Conservation (phyloP, 30 jellyfish, hydroid and myxozoan species). For the Turritopsis dohrnii region DNA sequence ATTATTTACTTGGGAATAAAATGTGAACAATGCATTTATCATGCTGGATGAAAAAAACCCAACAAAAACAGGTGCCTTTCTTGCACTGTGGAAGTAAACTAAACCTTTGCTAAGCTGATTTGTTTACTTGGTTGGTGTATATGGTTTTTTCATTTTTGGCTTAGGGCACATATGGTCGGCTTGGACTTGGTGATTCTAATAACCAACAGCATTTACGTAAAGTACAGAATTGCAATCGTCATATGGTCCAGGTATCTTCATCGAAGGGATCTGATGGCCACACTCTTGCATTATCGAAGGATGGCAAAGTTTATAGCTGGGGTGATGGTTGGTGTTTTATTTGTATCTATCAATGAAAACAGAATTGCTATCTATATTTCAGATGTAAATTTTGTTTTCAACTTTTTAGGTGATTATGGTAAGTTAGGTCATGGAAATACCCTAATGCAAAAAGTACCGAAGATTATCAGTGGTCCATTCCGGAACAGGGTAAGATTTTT, state of each 20-base stretch:
- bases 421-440: constrained; percentile 95
- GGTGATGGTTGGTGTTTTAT: constrained; percentile 78
- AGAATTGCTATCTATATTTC: neutral
- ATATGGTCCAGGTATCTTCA: constrained; percentile 66
- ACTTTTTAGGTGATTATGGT: constrained; percentile 83
- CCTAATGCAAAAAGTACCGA: constrained; percentile 83
- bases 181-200: constrained; percentile 89
- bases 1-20: too few species aligned
- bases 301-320: constrained; percentile 93
- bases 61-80: neutral
- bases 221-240: constrained; percentile 38
- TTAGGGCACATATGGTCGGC: constrained; percentile 94
- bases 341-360: neutral
- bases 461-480: constrained; percentile 64
- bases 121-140: too few species aligned
- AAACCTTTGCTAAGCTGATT: too few species aligned
- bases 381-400: neutral
- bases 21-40: too few species aligned
- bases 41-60: too few species aligned
- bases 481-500: constrained; percentile 54
- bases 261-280: constrained; percentile 97
- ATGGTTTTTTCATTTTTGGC: neutral
- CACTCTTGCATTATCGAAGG: constrained; percentile 77
- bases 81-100: neutral
- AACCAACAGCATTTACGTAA: constrained; percentile 49